Evolutionary conservation across 1,140 invertebrate species (phyloP).

Genomic region (Formica selysi): DNA sequence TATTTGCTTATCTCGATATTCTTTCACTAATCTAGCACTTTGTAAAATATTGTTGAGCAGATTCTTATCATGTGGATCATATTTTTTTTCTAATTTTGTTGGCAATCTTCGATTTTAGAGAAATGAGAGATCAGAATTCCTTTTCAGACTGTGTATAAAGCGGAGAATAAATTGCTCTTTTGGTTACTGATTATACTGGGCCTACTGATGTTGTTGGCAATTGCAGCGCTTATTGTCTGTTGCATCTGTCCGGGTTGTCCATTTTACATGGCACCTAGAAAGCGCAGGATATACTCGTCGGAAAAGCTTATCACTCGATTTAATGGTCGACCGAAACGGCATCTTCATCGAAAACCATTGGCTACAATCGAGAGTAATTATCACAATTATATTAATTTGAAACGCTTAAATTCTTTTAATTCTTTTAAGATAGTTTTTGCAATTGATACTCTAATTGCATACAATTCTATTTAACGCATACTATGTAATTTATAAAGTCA

Average conservation of each 20-base stretch:
- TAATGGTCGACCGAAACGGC: constrained; percentile 80
- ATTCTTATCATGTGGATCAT: background rate
- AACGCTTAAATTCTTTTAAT: background rate
- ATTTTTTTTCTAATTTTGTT: constrained; percentile 22
- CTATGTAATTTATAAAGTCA: background rate
- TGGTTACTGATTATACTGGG: constrained; percentile 92
- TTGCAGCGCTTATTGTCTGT: constrained; percentile 91
- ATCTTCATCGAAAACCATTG: constrained; percentile 78
- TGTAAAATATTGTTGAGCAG: background rate
- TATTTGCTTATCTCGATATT: background rate
- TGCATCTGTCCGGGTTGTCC: constrained; percentile 94
- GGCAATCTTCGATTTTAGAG: constrained; percentile 27
- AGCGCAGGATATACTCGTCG: constrained; percentile 91
- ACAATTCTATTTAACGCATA: background rate
- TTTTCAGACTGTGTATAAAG: constrained; percentile 90
- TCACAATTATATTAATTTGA: background rate
- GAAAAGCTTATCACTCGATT: constrained; percentile 89
- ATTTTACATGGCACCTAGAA: constrained; percentile 92
- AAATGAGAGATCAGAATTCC: constrained; percentile 72
- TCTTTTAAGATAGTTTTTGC: background rate
- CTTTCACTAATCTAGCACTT: background rate
- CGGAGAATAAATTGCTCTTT: constrained; percentile 90
- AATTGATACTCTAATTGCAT: background rate
- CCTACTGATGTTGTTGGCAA: constrained; percentile 90
- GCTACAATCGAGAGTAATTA: constrained; percentile 57